phyloP scores from a whole-genome alignment of 2,113 vertebrate species.

The Dolichallabes microphthalmus region DNA sequence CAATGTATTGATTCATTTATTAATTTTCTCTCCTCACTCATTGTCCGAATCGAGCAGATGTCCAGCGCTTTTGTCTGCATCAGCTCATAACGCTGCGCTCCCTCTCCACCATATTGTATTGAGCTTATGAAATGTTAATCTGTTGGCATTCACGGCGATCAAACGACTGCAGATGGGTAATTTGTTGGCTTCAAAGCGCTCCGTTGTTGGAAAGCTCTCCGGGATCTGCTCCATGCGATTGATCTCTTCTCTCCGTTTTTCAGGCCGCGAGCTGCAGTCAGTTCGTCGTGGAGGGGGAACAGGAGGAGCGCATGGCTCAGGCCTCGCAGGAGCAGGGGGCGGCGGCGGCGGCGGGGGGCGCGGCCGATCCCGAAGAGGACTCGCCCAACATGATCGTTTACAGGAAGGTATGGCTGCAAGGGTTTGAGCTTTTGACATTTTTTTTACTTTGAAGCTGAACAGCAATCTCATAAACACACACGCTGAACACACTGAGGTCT shows the following conservation, averaged over 20 bases:
- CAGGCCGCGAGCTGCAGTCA: conserved; percentile 22
- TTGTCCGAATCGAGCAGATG: conserved; percentile 1
- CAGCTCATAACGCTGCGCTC: not conserved
- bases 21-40: not conserved
- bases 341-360: conserved; percentile 66
- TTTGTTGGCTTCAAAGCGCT: conserved; percentile 39
- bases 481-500: no score
- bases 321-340: conserved; percentile 74
- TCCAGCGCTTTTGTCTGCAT: conserved; percentile 10
- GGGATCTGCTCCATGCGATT: conserved; percentile 47
- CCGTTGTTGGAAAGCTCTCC: conserved; percentile 5
- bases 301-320: conserved; percentile 80
- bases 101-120: conserved; percentile 1
- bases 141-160: conserved; percentile 40
- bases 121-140: conserved; percentile 49
- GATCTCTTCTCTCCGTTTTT: conserved; percentile 39
- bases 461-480: not conserved
- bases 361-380: conserved; percentile 82
- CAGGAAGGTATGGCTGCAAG: conserved; percentile 83
- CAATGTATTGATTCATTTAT: not conserved
- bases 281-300: conserved; percentile 17
- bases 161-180: conserved; percentile 36
- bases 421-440: not conserved
- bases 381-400: conserved; percentile 97
- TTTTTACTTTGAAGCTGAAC: not conserved